Conservation (phyloP, 2,797 vertebrate species). For the Sphenodon punctatus region DNA sequence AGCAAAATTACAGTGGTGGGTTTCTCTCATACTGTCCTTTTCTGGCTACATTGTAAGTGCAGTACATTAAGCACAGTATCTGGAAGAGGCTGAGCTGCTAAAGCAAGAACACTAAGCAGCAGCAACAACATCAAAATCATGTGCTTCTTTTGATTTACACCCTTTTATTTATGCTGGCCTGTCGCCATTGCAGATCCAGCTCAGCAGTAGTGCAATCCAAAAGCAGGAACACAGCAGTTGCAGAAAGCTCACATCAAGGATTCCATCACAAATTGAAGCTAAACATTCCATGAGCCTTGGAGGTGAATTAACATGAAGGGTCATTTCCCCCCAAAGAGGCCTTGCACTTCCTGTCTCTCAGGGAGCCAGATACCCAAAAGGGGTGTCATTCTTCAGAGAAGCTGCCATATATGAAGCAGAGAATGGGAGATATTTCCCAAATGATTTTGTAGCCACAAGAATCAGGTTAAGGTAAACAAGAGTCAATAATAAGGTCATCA, state of each 20-base stretch:
- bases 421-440: constrained; percentile 2
- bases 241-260: neutral
- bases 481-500: neutral
- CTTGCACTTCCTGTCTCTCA: neutral
- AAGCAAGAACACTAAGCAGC: neutral
- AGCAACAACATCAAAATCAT: neutral
- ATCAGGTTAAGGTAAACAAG: constrained; percentile 9
- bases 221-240: neutral
- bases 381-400: neutral
- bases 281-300: neutral
- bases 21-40: neutral
- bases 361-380: constrained; percentile 7
- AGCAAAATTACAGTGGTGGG: neutral
- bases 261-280: neutral
- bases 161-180: neutral
- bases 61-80: neutral
- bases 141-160: neutral
- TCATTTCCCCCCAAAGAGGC: neutral
- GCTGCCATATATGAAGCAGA: constrained; percentile 10
- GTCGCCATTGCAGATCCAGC: neutral
- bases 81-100: neutral
- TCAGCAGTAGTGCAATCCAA: neutral
- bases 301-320: constrained; percentile 7
- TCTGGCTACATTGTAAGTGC: neutral
- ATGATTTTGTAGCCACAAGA: neutral